These are phyloP conservation scores for Hyla sarda DNA, from an alignment of 2,113 vertebrate genomes.

Conservation along the genomic window DNA sequence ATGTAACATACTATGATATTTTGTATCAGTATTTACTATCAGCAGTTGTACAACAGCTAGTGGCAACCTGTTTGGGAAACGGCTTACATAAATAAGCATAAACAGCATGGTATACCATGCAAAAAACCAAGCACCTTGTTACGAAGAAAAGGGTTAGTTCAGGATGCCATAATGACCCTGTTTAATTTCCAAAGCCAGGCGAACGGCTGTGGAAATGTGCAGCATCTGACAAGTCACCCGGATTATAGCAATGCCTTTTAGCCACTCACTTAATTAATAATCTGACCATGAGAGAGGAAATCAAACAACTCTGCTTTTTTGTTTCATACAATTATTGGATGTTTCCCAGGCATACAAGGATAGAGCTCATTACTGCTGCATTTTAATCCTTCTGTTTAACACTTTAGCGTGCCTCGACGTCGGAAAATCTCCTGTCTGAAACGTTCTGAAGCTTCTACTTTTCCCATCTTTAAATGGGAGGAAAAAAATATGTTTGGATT, in stretches of 20 bases:
- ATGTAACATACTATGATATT: no score
- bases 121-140: background rate
- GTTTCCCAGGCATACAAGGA: conserved; percentile 51
- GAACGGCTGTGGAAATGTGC: conserved; percentile 1
- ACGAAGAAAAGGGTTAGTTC: background rate
- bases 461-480: background rate
- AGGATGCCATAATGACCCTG: background rate
- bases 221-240: conserved; percentile 23
- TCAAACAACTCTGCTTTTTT: conserved; percentile 50
- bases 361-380: conserved; percentile 53
- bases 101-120: background rate
- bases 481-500: conserved; percentile 35
- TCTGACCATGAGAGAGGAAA: conserved; percentile 56
- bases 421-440: conserved; percentile 32
- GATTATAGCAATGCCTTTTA: conserved; percentile 50
- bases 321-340: conserved; percentile 57
- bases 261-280: conserved; percentile 58
- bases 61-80: no score
- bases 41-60: no score
- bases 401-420: conserved; percentile 39
- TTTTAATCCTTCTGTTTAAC: conserved; percentile 59
- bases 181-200: conserved; percentile 20
- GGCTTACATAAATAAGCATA: background rate
- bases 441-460: conserved; percentile 17
- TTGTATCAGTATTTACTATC: no score